Conservation (phyloP, 2,113 vertebrate species). For the Panurus biarmicus region DNA sequence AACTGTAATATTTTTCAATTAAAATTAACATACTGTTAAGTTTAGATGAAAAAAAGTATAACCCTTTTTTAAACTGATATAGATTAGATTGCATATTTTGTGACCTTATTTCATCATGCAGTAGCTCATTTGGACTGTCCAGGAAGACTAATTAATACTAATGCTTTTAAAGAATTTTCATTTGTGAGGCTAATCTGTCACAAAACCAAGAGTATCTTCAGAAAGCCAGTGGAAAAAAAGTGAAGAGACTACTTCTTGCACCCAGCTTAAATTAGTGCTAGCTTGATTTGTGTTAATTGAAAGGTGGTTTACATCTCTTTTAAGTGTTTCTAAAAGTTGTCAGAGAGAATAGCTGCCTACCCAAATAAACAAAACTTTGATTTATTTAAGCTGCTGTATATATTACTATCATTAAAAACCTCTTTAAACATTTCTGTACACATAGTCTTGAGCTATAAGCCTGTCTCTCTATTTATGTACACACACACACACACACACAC, state of each 20-base stretch:
- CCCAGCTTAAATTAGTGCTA: slow-evolving; percentile 4
- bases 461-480: not conserved
- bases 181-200: slow-evolving; percentile 10
- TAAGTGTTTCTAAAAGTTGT: slow-evolving; percentile 26
- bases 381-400: not conserved
- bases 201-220: not conserved
- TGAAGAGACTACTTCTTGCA: not conserved
- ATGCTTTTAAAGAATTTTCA: slow-evolving; percentile 8
- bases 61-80: not conserved
- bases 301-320: slow-evolving; percentile 6
- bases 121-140: not conserved
- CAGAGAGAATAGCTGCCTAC: not conserved
- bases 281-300: slow-evolving; percentile 20
- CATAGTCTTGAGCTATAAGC: not conserved
- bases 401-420: not conserved
- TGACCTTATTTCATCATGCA: not conserved
- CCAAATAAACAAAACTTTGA: slow-evolving; percentile 14
- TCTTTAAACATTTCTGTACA: not conserved
- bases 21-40: not conserved
- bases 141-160: slow-evolving; percentile 42
- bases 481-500: not conserved
- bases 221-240: not conserved
- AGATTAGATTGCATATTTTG: not conserved
- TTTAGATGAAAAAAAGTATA: not conserved
- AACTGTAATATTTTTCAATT: not conserved